Evolutionary conservation across 2,797 vertebrate genomes (phyloP), one percentile per base, ranked within the genome.

Genomic region (Gymnoscopelus microlampas): DNA sequence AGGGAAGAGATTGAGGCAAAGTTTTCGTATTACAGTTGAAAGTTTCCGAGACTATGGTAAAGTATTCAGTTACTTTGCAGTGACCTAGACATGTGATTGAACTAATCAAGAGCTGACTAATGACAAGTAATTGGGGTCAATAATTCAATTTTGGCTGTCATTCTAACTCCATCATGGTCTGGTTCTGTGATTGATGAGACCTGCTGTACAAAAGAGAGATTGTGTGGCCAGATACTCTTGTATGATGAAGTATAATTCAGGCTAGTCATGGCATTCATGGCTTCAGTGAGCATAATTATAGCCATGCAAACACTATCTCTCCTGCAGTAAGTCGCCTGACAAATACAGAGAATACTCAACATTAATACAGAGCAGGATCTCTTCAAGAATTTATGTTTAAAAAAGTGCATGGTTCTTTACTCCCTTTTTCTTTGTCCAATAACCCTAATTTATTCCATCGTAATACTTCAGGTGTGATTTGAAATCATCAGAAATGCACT

Each of bases 231-330:
- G n/a, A 70, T 68, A 35, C 61, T 56, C 24, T 57, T 29, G 35
- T 44, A 8, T 44, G 39, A 44, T 44, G 39, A 44, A 10, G 39
- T 44, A 44, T 8, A 44, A 44, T 44, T 44, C 39, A 44, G 39
- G 39, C 32, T 35, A 35, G 32, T 35, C 32, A 35, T 35, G 5
- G 2, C 9, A 7, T 62, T 55, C 47, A 85, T 24, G 76, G 54
- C 60, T 71, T 80, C 47, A 54, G 6, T 64, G 81, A 76, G 63
- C 64, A 63, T 68, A 19, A 19, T 29, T 79, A 72, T 56, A 48
- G 78, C 49, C 13, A 73, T 80, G 83, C 87, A 70, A 71, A 60
- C 65, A 68, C 59, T 62, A 53, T 68, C 19, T 50, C 24, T 50
- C 57, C 39, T 44, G n/a, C 6, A 48, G 44, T 53, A 15, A 51